Conservation (phyloP, 2,888 invertebrate species). For the Stenodema calcarata region DNA sequence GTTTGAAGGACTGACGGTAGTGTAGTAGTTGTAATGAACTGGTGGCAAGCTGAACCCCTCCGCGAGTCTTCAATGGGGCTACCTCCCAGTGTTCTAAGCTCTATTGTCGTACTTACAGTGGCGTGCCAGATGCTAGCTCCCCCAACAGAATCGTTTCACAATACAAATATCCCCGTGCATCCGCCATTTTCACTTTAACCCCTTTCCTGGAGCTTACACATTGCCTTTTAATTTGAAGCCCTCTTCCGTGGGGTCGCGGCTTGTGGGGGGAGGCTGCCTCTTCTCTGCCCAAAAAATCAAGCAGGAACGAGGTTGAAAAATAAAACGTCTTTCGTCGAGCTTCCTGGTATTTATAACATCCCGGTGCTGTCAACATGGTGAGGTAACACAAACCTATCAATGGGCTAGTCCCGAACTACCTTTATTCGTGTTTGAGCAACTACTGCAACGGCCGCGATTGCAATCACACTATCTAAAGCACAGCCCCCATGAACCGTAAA, state of each 20-base stretch:
- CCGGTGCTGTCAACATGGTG: too few species aligned
- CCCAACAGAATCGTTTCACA: slow-evolving; percentile 36
- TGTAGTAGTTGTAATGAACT: slow-evolving; percentile 30
- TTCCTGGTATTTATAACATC: too few species aligned
- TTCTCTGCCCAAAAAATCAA: not conserved
- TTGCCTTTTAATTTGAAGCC: slow-evolving; percentile 45
- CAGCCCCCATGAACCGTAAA: too few species aligned
- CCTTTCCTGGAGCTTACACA: slow-evolving; percentile 39
- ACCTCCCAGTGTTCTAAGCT: slow-evolving; percentile 10
- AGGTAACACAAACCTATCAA: too few species aligned
- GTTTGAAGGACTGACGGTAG: not conserved
- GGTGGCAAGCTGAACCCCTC: slow-evolving; percentile 15
- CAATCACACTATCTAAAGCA: too few species aligned
- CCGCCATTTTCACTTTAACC: slow-evolving; percentile 48
- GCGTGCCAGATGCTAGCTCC: slow-evolving; percentile 43
- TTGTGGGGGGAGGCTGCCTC: not conserved
- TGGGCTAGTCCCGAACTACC: too few species aligned
- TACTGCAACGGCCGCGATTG: too few species aligned
- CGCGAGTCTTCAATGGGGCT: not conserved
- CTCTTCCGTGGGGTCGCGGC: not conserved
- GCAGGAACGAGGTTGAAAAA: not conserved
- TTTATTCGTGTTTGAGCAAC: too few species aligned
- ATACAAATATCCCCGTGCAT: slow-evolving; percentile 46
- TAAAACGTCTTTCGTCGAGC: too few species aligned
- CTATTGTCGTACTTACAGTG: slow-evolving; percentile 7